Conservation (phyloP, 1,140 invertebrate species). For the Oncopodura yosiiana region DNA sequence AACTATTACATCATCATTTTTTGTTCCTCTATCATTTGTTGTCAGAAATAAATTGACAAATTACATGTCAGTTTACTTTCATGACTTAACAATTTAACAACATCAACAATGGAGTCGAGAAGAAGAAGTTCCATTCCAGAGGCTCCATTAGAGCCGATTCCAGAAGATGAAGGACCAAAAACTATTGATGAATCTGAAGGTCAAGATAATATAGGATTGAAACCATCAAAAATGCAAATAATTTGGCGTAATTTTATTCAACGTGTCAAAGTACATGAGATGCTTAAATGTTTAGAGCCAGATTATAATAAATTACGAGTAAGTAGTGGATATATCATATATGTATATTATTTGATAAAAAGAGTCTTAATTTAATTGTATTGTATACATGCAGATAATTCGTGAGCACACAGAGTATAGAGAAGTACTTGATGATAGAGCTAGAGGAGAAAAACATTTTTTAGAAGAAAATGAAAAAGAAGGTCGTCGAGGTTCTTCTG, state of each 20-base stretch:
- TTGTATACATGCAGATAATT: constrained; percentile 2
- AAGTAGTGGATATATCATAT: neutral
- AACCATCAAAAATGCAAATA: neutral
- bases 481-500: no score
- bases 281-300: constrained; percentile 22
- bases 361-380: neutral
- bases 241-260: constrained; percentile 26
- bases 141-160: no score
- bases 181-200: neutral
- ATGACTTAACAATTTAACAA: no score
- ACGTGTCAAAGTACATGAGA: constrained; percentile 29
- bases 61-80: no score
- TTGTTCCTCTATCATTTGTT: no score
- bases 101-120: no score
- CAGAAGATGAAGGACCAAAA: neutral
- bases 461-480: no score
- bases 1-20: no score
- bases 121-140: no score
- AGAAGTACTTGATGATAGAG: constrained; percentile 2
- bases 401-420: constrained; percentile 5
- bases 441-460: no score
- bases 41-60: no score
- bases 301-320: constrained; percentile 29
- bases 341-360: neutral
- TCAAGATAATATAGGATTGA: neutral